Evolutionary conservation across 2,888 invertebrate species (phyloP).

Genomic region (Cephus pygmeus): DNA sequence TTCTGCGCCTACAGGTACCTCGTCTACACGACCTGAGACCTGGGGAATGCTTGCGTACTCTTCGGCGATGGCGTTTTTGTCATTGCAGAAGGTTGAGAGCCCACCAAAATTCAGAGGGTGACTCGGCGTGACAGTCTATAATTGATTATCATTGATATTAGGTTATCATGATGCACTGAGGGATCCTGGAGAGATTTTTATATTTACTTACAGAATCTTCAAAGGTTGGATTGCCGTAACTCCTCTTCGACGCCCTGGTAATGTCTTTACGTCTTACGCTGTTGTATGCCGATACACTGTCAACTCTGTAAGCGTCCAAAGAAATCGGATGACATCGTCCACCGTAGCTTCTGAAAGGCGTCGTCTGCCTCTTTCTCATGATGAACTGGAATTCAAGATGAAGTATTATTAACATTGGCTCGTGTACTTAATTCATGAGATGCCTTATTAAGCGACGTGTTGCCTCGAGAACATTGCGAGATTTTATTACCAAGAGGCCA

Average conservation of each 20-base stretch:
- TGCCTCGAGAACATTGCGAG: neutral
- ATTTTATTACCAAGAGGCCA: slow-evolving; percentile 75
- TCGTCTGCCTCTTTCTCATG: slow-evolving; percentile 84
- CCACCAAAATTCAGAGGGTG: slow-evolving; percentile 84
- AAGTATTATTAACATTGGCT: neutral
- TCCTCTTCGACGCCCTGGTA: slow-evolving; percentile 82
- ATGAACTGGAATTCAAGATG: slow-evolving; percentile 72
- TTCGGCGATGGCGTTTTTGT: slow-evolving; percentile 78
- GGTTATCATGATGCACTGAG: neutral
- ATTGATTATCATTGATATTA: neutral
- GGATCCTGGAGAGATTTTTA: neutral
- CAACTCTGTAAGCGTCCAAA: slow-evolving; percentile 88
- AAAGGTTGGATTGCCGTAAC: slow-evolving; percentile 91
- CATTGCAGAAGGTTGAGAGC: slow-evolving; percentile 79
- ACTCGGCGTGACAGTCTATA: slow-evolving; percentile 69
- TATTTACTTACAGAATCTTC: slow-evolving; percentile 80
- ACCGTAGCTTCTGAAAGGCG: slow-evolving; percentile 82
- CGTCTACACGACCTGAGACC: slow-evolving; percentile 81
- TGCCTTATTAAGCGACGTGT: neutral
- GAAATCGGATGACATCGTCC: slow-evolving; percentile 90
- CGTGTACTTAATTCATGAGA: neutral
- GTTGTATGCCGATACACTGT: slow-evolving; percentile 86
- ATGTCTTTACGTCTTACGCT: slow-evolving; percentile 80
- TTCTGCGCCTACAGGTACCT: slow-evolving; percentile 88
- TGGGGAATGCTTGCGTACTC: slow-evolving; percentile 88